Base-by-base conservation (phyloP, 2,113 vertebrate genomes). In the Elanus axillaris region DNA sequence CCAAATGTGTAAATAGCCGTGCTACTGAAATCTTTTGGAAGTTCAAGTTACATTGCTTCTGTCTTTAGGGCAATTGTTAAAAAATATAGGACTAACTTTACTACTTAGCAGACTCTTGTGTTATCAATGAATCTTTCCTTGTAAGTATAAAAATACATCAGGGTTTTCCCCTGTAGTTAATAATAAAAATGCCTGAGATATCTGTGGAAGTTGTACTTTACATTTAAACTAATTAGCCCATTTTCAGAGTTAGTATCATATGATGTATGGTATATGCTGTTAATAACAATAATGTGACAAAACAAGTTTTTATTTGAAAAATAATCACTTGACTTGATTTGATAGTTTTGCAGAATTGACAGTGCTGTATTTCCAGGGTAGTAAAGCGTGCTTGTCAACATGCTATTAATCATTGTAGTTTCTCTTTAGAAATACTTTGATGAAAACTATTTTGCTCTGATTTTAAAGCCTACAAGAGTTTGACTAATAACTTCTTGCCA, bases 141-240 rank as follows among this genome's bases (percentile, higher is more conserved):
- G 86, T 73, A 76, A 66, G 60, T 87, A 56, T 47, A 81, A 92
- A 89, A 90, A 71, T 78, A 55, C 11, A 55, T 86, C 31, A 72
- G 60, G 55, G 22, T 88, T 88, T 68, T 85, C 83, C 83, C 73
- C 60, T 84, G 29, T 86, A 97, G 79, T 84, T 92, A 89, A 45
- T 93, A 80, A 38, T 59, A 77, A 85, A 91, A 96, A 96, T 67
- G 31, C 58, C 81, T 97, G 91, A 87, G 86, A 69, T 96, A 43
- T 81, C 91, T 74, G 52, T 95, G 84, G 48, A 94, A 94, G 62
- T 55, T 90, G 58, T 95, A 48, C 42, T 94, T 74, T 82, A 43
- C 40, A 58, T 83, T 92, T 78, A 71, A 87, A 77, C 32, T 80
- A 67, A 52, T 94, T 95, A 94, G 42, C 78, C 81, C 80, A 42